Evolutionary conservation across 2,797 vertebrate species (phyloP).

Genomic region (Synanceia verrucosa): DNA sequence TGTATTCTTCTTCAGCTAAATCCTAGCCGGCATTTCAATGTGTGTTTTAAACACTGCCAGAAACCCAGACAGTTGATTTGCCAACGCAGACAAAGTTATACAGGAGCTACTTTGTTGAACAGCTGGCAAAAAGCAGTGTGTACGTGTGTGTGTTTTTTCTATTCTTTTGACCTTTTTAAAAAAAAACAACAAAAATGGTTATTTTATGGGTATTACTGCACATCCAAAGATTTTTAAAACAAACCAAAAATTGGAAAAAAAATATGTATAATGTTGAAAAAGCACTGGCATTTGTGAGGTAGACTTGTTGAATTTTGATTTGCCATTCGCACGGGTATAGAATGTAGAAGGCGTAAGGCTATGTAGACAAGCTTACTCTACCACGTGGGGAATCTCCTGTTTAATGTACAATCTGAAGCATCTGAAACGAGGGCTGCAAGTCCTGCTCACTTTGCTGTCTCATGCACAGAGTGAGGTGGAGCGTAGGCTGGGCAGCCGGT

Average conservation of each 20-base stretch:
- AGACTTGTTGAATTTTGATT: slow-evolving; percentile 83
- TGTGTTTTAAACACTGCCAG: slow-evolving; percentile 95
- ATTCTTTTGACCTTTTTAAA: slow-evolving; percentile 87
- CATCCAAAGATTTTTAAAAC: slow-evolving; percentile 91
- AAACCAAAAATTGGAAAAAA: slow-evolving; percentile 83
- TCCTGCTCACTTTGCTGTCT: slow-evolving; percentile 76
- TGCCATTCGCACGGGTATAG: slow-evolving; percentile 89
- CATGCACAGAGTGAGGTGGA: slow-evolving; percentile 74
- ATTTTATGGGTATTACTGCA: slow-evolving; percentile 89
- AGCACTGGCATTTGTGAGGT: slow-evolving; percentile 93
- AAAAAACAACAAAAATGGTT: slow-evolving; percentile 62
- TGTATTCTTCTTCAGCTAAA: slow-evolving; percentile 85
- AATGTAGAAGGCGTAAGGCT: slow-evolving; percentile 82
- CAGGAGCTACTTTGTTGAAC: slow-evolving; percentile 86
- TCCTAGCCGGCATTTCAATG: slow-evolving; percentile 89
- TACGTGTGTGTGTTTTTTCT: slow-evolving; percentile 75
- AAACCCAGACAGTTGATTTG: slow-evolving; percentile 86
- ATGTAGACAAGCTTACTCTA: slow-evolving; percentile 84
- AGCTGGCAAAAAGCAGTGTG: slow-evolving; percentile 87
- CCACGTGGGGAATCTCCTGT: slow-evolving; percentile 84
- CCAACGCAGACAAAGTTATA: slow-evolving; percentile 84
- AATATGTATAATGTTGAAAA: slow-evolving; percentile 85
- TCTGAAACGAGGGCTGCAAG: slow-evolving; percentile 77
- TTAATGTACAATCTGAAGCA: slow-evolving; percentile 80
- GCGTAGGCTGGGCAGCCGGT: slow-evolving; percentile 77